Conservation (phyloP, 1,140 invertebrate genomes). For the Drosophila lini region DNA sequence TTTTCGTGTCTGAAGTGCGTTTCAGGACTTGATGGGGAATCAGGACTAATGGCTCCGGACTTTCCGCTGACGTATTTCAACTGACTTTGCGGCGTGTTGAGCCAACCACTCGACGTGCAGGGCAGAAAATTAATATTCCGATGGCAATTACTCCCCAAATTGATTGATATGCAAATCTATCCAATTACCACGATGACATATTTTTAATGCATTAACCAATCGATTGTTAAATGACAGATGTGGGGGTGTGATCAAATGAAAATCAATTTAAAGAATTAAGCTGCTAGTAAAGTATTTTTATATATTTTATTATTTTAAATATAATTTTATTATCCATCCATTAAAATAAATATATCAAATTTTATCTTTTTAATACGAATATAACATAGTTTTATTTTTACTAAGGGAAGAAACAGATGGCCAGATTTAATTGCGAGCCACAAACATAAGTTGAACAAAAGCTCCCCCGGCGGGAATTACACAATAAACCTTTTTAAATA, state of each 20-base stretch:
- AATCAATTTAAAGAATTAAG: neutral
- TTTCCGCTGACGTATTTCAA: constrained; percentile 23
- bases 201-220: constrained; percentile 18
- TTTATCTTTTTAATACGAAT: neutral
- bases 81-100: constrained; percentile 25
- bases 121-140: constrained; percentile 22
- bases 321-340: too few species aligned
- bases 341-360: neutral
- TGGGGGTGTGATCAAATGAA: neutral
- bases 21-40: constrained; percentile 2
- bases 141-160: constrained; percentile 34
- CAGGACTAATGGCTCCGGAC: constrained; percentile 34
- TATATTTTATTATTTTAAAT: too few species aligned
- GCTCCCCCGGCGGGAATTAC: constrained; percentile 30
- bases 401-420: neutral
- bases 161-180: constrained; percentile 48
- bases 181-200: constrained; percentile 35
- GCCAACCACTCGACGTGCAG: constrained; percentile 18
- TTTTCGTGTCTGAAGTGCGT: constrained; percentile 24
- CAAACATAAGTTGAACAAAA: constrained; percentile 35
- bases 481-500: constrained; percentile 62
- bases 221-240: constrained; percentile 17
- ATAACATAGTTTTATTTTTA: neutral
- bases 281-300: neutral
- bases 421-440: constrained; percentile 19